Evolutionary conservation across 2,888 invertebrate genomes (phyloP).

Genomic region (Ditylenchus weischeri): DNA sequence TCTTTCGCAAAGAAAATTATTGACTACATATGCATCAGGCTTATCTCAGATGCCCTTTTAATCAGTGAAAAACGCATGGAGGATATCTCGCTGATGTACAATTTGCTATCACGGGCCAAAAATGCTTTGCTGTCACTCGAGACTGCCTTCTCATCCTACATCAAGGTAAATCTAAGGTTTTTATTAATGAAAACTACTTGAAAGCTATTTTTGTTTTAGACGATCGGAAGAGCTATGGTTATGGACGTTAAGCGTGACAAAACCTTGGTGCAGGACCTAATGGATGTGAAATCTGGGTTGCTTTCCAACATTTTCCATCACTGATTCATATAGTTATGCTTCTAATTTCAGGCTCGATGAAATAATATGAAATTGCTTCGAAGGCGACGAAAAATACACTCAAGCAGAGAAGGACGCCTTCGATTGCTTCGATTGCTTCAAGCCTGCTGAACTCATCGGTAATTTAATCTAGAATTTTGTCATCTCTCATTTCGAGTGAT

Average conservation of each 20-base stretch:
- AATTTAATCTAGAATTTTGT: slow-evolving; percentile 38
- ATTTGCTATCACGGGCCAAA: slow-evolving; percentile 81
- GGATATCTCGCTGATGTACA: slow-evolving; percentile 82
- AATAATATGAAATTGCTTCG: slow-evolving; percentile 84
- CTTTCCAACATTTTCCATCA: too few species aligned
- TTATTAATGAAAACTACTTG: background rate
- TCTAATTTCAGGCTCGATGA: slow-evolving; percentile 71
- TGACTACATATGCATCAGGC: too few species aligned
- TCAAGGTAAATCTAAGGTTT: slow-evolving; percentile 70
- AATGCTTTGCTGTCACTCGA: slow-evolving; percentile 85
- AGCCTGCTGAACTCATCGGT: slow-evolving; percentile 98
- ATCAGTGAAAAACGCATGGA: slow-evolving; percentile 82
- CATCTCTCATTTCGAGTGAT: background rate
- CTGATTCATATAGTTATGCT: too few species aligned
- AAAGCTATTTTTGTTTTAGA: slow-evolving; percentile 30
- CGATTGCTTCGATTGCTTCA: slow-evolving; percentile 90
- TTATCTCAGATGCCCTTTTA: background rate
- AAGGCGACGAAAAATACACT: slow-evolving; percentile 85
- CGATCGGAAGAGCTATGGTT: slow-evolving; percentile 81
- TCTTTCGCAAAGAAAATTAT: background rate
- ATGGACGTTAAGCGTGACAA: slow-evolving; percentile 96
- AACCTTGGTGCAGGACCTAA: slow-evolving; percentile 90
- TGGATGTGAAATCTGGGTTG: slow-evolving; percentile 93
- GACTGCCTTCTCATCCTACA: slow-evolving; percentile 83
- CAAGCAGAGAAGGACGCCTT: slow-evolving; percentile 85